phyloP scores from a whole-genome alignment of 2,888 invertebrate species.

The Zeuzera pyrina region DNA sequence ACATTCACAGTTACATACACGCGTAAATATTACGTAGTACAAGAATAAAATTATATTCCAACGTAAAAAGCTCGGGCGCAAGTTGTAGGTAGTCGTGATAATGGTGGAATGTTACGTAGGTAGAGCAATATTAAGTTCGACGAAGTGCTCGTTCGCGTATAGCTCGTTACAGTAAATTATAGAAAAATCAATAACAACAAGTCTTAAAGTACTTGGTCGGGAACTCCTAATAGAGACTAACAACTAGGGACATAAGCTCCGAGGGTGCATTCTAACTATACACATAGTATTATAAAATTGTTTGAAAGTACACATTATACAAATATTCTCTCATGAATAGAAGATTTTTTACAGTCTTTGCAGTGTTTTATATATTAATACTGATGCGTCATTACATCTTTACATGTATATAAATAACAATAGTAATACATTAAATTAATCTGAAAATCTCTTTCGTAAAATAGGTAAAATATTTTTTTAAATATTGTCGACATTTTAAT shows the following conservation, averaged over 20 bases:
- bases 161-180: conserved; percentile 19
- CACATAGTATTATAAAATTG: conserved; percentile 42
- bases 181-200: conserved; percentile 32
- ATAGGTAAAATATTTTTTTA: conserved; percentile 26
- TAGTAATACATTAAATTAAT: conserved; percentile 33
- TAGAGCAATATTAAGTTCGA: no score
- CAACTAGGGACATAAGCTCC: conserved; percentile 67
- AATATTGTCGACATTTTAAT: conserved; percentile 59
- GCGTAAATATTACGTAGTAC: no score
- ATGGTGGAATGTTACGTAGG: no score
- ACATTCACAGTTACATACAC: neutral
- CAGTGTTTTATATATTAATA: conserved; percentile 56
- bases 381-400: conserved; percentile 45
- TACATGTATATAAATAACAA: conserved; percentile 29
- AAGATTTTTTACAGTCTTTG: conserved; percentile 66
- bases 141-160: no score
- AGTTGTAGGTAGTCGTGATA: no score
- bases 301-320: conserved; percentile 42
- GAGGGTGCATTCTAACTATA: conserved; percentile 50
- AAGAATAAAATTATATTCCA: no score
- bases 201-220: conserved; percentile 70
- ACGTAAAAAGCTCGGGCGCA: no score
- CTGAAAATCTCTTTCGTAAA: conserved; percentile 30
- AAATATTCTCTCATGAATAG: conserved; percentile 58
- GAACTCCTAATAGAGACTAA: conserved; percentile 66